Conservation (phyloP, 2,888 invertebrate species). For the Drosophila robusta region DNA sequence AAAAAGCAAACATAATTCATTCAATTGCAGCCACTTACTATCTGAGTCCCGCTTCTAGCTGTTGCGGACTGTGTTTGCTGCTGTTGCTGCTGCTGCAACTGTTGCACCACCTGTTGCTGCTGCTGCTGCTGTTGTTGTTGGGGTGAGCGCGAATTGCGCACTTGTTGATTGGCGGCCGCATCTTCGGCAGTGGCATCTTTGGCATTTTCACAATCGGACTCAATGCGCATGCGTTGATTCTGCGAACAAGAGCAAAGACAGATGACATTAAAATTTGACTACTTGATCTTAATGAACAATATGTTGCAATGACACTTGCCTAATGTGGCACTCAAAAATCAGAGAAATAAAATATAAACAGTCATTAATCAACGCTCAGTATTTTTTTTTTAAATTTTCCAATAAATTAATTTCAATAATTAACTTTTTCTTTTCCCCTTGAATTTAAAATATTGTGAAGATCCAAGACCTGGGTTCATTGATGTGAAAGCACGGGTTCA, state of each 20-base stretch:
- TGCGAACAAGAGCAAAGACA: conserved; percentile 47
- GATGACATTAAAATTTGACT: background rate
- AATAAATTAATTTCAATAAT: too few relatives aligned
- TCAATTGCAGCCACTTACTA: conserved; percentile 75
- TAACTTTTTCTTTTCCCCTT: too few relatives aligned
- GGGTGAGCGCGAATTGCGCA: conserved; percentile 59
- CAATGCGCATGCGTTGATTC: conserved; percentile 84
- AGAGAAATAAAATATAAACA: background rate
- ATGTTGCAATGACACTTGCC: conserved; percentile 1
- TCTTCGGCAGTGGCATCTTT: conserved; percentile 70
- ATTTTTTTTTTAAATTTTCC: too few relatives aligned
- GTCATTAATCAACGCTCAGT: too few relatives aligned
- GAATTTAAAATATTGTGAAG: too few relatives aligned
- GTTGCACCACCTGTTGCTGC: conserved; percentile 44
- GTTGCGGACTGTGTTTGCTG: conserved; percentile 62
- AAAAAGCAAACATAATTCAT: conserved; percentile 44
- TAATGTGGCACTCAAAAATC: too few relatives aligned
- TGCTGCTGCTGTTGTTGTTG: conserved; percentile 60
- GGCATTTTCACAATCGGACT: conserved; percentile 80
- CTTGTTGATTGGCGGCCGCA: conserved; percentile 47
- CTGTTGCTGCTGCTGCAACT: conserved; percentile 40
- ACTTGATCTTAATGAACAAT: background rate
- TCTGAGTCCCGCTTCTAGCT: conserved; percentile 64
- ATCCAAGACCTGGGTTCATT: too few relatives aligned
- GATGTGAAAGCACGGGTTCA: too few relatives aligned